Conservation (phyloP, 1,140 invertebrate genomes). For the Nebria ingens region DNA sequence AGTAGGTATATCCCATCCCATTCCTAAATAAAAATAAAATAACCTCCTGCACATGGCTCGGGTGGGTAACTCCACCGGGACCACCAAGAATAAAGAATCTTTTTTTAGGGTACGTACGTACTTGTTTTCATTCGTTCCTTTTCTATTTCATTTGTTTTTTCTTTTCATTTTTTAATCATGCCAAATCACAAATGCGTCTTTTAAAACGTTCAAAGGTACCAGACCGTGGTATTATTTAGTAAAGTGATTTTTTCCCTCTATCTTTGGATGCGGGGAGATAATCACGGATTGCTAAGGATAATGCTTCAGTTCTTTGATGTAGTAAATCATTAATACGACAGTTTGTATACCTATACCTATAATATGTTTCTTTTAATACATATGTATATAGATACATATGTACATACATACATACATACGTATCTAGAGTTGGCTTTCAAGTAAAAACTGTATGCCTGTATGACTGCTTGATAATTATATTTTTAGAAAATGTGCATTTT, state of each 20-base stretch:
- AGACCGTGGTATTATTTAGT: conserved; percentile 7
- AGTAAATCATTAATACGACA: background rate
- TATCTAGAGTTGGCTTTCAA: too few relatives aligned
- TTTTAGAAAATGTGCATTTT: too few relatives aligned
- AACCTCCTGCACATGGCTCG: background rate
- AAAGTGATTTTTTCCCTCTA: conserved; percentile 6
- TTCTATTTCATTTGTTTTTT: conserved; percentile 1
- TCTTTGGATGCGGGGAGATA: background rate
- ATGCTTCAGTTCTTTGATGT: background rate
- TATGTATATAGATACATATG: too few relatives aligned
- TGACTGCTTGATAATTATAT: too few relatives aligned
- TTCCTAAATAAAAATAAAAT: too few relatives aligned
- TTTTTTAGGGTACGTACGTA: background rate
- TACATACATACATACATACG: too few relatives aligned
- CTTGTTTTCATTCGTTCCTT: background rate
- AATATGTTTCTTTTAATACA: too few relatives aligned
- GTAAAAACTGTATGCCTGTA: too few relatives aligned
- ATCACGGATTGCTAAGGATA: background rate
- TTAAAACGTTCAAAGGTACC: background rate
- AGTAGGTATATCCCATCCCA: too few relatives aligned
- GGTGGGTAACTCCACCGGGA: background rate
- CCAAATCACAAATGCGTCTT: background rate
- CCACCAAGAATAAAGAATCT: background rate
- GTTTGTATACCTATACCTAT: too few relatives aligned
- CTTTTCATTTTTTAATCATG: conserved; percentile 6